Percentiles rank a stretch among this genome's conserved stretches.
Evolutionary conservation across 2,113 vertebrate genomes (phyloP).

Genomic region (Brachyhypopomus occidentalis): DNA sequence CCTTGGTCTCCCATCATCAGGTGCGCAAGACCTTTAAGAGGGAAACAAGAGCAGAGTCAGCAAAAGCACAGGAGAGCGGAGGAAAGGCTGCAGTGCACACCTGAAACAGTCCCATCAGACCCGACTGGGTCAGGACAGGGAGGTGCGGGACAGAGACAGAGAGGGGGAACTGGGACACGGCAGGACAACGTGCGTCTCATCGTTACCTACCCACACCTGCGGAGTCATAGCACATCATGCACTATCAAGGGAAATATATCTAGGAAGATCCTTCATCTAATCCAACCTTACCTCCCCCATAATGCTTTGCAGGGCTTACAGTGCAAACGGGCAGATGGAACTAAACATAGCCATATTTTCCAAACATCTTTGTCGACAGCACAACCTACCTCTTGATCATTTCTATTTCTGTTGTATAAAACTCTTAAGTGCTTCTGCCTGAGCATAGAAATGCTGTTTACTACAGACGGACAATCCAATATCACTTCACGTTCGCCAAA

Average conservation of each 20-base stretch:
- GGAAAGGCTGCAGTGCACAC: conserved; percentile 80
- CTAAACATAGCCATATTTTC: conserved; percentile 21
- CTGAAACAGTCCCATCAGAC: conserved; percentile 80
- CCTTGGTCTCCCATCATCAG: conserved; percentile 99
- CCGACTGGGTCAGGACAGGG: conserved; percentile 50
- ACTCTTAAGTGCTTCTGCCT: neutral
- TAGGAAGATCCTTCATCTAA: neutral
- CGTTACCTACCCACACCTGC: no score
- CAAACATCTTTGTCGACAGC: neutral
- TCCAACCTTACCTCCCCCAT: conserved; percentile 14
- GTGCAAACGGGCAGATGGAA: conserved; percentile 17
- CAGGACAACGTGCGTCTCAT: conserved; percentile 44
- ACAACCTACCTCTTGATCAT: conserved; percentile 21
- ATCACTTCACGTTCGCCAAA: conserved; percentile 10
- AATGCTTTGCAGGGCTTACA: conserved; percentile 26
- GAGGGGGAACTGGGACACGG: conserved; percentile 47
- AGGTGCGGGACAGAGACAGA: conserved; percentile 53
- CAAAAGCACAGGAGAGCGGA: conserved; percentile 94
- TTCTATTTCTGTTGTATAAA: conserved; percentile 20
- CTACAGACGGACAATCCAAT: conserved; percentile 14
- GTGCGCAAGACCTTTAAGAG: conserved; percentile 99
- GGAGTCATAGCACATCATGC: no score
- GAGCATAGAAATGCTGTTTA: neutral
- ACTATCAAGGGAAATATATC: neutral
- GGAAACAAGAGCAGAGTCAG: conserved; percentile 99